A percentile compares a stretch with the other conserved stretches of the same genome.
These are phyloP conservation scores for Tupiocoris notatus DNA, from an alignment of 2,888 invertebrate species.

Conservation along the genomic window DNA sequence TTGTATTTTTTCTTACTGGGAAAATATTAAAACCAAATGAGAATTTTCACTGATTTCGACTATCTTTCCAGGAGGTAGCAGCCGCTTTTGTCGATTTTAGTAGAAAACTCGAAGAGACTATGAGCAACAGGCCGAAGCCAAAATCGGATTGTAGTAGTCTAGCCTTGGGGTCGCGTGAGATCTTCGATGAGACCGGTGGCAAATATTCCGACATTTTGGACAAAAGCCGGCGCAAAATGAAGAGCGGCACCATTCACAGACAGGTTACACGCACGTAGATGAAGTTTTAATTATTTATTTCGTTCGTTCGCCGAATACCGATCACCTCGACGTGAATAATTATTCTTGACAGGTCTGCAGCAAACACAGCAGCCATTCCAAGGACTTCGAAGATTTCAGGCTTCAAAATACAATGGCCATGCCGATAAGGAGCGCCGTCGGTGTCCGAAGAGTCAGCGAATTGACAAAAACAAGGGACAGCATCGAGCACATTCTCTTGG, in stretches of 20 bases:
- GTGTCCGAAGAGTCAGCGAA: not conserved
- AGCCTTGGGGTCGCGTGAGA: not conserved
- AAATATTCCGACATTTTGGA: not conserved
- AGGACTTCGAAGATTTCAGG: not conserved
- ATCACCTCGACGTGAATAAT: too few species aligned
- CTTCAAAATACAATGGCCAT: not conserved
- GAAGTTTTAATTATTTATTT: not conserved
- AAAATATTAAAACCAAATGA: too few species aligned
- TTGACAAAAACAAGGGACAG: constrained; percentile 5
- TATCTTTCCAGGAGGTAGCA: not conserved
- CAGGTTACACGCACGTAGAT: not conserved
- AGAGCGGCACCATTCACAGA: not conserved
- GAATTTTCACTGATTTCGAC: too few species aligned
- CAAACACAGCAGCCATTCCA: constrained; percentile 8
- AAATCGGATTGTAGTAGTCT: not conserved
- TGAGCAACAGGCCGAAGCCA: not conserved
- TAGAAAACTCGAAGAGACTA: constrained; percentile 16
- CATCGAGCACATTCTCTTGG: constrained; percentile 2
- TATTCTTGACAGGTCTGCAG: constrained; percentile 22
- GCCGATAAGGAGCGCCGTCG: not conserved
- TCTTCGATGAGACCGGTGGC: not conserved
- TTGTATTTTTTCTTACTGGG: too few species aligned
- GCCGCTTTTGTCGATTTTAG: constrained; percentile 12
- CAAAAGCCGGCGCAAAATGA: not conserved
- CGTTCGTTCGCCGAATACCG: not conserved